These are phyloP conservation scores for Macrobrachium rosenbergii DNA, from an alignment of 1,140 invertebrate genomes.

Conservation along the genomic window DNA sequence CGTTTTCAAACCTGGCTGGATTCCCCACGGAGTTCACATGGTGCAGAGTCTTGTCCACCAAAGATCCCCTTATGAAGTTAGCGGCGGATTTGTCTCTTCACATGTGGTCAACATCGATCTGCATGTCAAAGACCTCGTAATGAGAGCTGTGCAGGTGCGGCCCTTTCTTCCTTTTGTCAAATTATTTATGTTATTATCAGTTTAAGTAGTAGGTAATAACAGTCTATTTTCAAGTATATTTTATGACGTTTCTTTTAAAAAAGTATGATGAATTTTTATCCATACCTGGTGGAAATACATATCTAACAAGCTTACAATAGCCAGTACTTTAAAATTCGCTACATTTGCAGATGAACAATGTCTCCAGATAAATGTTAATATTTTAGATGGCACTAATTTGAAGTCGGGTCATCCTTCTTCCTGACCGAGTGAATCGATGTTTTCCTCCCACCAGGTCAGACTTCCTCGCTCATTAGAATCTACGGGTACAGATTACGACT, in stretches of 20 bases:
- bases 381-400: not conserved
- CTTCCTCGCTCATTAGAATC: conserved; percentile 24
- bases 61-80: conserved; percentile 45
- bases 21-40: conserved; percentile 20
- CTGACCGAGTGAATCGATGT: not conserved
- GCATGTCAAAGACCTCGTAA: not conserved
- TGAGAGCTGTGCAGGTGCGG: not conserved
- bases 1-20: conserved; percentile 26
- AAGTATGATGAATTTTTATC: too few relatives aligned
- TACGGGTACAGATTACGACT: conserved; percentile 46
- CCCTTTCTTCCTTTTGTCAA: not conserved
- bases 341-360: too few relatives aligned
- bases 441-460: conserved; percentile 28
- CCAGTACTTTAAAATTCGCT: too few relatives aligned
- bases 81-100: conserved; percentile 11
- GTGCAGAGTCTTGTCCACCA: conserved; percentile 49
- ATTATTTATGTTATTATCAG: not conserved
- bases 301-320: too few relatives aligned
- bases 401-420: not conserved
- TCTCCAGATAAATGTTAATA: conserved; percentile 13
- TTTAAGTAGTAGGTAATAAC: too few relatives aligned
- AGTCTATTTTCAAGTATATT: too few relatives aligned
- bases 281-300: too few relatives aligned
- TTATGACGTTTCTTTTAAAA: not conserved
- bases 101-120: conserved; percentile 37